phyloP scores from a whole-genome alignment of 1,140 invertebrate genomes.

The Goniozus legneri region DNA sequence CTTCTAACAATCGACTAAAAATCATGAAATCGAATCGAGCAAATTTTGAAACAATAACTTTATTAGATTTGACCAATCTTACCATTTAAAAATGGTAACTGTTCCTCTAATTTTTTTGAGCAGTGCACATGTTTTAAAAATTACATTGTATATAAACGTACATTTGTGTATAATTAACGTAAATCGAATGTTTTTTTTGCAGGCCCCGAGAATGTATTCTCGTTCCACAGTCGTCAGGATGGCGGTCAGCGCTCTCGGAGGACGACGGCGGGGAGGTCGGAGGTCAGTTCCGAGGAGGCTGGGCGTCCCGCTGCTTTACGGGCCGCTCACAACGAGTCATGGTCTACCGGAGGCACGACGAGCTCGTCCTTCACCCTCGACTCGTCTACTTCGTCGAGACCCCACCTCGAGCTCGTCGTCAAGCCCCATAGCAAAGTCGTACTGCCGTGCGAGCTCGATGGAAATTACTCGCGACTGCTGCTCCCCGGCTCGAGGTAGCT shows the following conservation, averaged over 20 bases:
- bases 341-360: conserved; percentile 39
- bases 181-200: conserved; percentile 30
- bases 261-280: conserved; percentile 37
- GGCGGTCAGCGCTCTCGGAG: conserved; percentile 39
- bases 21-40: no score
- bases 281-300: conserved; percentile 36
- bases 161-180: no score
- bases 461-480: conserved; percentile 45
- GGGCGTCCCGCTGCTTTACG: conserved; percentile 45
- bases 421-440: conserved; percentile 48
- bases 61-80: no score
- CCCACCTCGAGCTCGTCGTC: conserved; percentile 44
- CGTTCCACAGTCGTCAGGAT: conserved; percentile 44
- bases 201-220: conserved; percentile 49
- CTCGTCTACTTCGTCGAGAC: conserved; percentile 24
- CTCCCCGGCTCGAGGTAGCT: conserved; percentile 41
- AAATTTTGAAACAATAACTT: no score
- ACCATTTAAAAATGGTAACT: no score
- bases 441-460: conserved; percentile 48
- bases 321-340: conserved; percentile 42
- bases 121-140: no score
- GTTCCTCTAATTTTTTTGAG: no score
- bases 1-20: no score
- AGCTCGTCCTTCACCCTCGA: conserved; percentile 21
- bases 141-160: no score